Evolutionary conservation across 2,888 invertebrate genomes (phyloP).

Genomic region (Muscina levida): DNA sequence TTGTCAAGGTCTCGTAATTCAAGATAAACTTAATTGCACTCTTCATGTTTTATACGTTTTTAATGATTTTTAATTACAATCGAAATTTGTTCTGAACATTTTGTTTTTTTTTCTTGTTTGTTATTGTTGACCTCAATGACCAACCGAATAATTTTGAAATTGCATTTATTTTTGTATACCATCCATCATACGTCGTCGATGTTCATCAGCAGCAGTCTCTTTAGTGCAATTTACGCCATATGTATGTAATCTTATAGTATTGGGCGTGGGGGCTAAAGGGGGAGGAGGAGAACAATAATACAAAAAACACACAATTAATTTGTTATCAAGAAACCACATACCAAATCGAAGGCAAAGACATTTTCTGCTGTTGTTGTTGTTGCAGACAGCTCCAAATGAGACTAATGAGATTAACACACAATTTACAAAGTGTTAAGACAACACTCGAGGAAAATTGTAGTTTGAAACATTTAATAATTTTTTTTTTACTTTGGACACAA

Average conservation of each 20-base stretch:
- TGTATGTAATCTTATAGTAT: not conserved
- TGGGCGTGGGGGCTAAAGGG: no score
- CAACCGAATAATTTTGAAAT: not conserved
- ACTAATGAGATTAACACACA: slow-evolving; percentile 31
- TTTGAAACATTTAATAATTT: not conserved
- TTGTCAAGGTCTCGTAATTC: not conserved
- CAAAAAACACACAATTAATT: slow-evolving; percentile 10
- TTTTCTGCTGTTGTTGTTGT: not conserved
- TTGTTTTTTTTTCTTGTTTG: no score
- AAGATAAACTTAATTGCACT: not conserved
- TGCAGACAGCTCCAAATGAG: slow-evolving; percentile 5
- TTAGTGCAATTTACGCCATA: slow-evolving; percentile 9
- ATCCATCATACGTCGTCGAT: no score
- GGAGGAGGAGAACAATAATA: not conserved
- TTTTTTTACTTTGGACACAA: no score
- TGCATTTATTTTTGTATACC: not conserved
- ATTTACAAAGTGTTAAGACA: not conserved
- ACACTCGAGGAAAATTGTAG: slow-evolving; percentile 12
- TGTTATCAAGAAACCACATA: slow-evolving; percentile 7
- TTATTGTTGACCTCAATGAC: slow-evolving; percentile 22
- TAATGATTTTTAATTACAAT: slow-evolving; percentile 22
- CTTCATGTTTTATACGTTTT: not conserved
- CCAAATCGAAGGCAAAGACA: slow-evolving; percentile 12
- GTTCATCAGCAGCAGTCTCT: no score
- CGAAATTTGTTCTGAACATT: slow-evolving; percentile 12